phyloP scores from a whole-genome alignment of 2,888 invertebrate genomes.

The Neoscelio sp. region DNA sequence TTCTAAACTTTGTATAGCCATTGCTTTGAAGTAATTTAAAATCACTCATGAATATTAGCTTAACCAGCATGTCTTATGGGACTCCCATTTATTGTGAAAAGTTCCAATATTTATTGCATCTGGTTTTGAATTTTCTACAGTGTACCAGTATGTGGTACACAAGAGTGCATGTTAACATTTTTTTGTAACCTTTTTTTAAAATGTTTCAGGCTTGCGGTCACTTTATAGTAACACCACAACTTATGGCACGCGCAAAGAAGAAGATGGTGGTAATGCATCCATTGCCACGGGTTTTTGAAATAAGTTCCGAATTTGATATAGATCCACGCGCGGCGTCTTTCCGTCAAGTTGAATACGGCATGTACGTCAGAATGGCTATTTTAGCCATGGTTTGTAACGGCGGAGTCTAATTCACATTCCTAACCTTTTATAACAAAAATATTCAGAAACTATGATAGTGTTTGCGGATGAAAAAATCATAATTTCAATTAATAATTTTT shows the following conservation, averaged over 20 bases:
- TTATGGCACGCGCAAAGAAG: conserved; percentile 97
- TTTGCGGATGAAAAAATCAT: too few relatives aligned
- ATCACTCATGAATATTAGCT: too few relatives aligned
- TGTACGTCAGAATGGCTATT: conserved; percentile 99
- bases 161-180: not conserved
- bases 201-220: conserved; percentile 92
- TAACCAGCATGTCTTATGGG: too few relatives aligned
- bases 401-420: conserved; percentile 25
- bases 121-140: not conserved
- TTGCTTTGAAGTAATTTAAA: too few relatives aligned
- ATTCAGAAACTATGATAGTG: too few relatives aligned
- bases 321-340: conserved; percentile 99
- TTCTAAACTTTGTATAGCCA: too few relatives aligned
- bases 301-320: conserved; percentile 96
- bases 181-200: conserved; percentile 11
- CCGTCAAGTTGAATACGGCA: conserved; percentile 98
- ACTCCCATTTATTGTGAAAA: too few relatives aligned
- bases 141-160: too few relatives aligned
- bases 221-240: conserved; percentile 95
- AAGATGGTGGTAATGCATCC: conserved; percentile 99
- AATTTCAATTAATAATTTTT: too few relatives aligned
- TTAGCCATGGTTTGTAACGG: conserved; percentile 94
- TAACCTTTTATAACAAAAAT: too few relatives aligned
- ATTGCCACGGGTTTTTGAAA: conserved; percentile 96
- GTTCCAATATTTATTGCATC: too few relatives aligned